Percentiles rank a stretch among this genome's conserved stretches.
Conservation (phyloP, 2,113 vertebrate species). For the Pleuronectes platessa region DNA sequence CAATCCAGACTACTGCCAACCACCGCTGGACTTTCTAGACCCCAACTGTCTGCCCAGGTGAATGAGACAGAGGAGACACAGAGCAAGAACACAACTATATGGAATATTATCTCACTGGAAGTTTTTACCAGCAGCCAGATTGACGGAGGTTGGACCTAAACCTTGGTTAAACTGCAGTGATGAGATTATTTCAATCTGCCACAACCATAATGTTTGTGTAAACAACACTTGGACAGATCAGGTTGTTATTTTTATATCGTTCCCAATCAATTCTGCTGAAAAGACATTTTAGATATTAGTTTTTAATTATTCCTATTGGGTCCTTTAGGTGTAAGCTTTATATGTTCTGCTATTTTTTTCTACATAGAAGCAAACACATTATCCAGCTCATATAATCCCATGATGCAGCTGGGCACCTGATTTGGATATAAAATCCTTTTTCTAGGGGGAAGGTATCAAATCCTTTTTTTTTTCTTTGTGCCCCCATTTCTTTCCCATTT, state of each 20-base stretch:
- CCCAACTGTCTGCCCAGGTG: conserved; percentile 90
- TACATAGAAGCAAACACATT: not conserved
- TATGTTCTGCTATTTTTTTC: not conserved
- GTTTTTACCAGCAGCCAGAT: not conserved
- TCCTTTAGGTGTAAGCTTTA: not conserved
- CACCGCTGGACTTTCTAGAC: conserved; percentile 83
- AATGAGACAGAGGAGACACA: conserved; percentile 13
- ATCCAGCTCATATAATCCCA: not conserved
- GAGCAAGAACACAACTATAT: not conserved
- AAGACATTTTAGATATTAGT: not conserved
- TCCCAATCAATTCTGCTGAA: not conserved
- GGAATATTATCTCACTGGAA: conserved; percentile 15
- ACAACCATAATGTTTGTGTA: too few relatives aligned
- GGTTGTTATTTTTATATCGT: too few relatives aligned
- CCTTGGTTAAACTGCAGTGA: not conserved
- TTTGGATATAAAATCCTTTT: conserved; percentile 1
- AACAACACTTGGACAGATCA: too few relatives aligned
- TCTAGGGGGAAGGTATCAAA: conserved; percentile 22
- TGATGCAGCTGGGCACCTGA: not conserved
- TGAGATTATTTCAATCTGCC: too few relatives aligned
- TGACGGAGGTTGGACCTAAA: conserved; percentile 14
- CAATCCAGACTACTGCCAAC: conserved; percentile 70
- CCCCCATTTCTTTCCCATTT: conserved; percentile 37
- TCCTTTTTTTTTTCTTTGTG: conserved; percentile 14
- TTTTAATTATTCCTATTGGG: not conserved